phyloP scores from a whole-genome alignment of 2,113 vertebrate genomes.

The Leptobrachium ailaonicum region DNA sequence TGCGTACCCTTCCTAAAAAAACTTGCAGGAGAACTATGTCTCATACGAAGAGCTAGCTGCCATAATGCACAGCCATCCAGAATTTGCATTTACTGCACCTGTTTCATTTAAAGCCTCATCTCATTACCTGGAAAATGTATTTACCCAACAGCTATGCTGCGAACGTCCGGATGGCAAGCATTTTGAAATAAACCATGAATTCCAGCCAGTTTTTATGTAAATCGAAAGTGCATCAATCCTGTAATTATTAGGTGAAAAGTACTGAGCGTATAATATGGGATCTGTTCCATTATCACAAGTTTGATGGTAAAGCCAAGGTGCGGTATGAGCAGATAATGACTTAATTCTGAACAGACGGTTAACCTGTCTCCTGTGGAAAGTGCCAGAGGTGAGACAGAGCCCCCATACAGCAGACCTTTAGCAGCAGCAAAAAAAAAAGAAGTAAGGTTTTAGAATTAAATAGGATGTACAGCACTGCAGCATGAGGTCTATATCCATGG shows the following conservation, averaged over 20 bases:
- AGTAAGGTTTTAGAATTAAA: constrained; percentile 40
- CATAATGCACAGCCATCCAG: background rate
- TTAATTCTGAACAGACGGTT: constrained; percentile 38
- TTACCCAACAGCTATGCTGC: constrained; percentile 14
- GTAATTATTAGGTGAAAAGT: constrained; percentile 39
- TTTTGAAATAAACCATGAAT: constrained; percentile 24
- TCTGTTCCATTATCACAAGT: constrained; percentile 30
- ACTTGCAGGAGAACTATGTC: background rate
- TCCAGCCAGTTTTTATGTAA: constrained; percentile 36
- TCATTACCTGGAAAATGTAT: constrained; percentile 15
- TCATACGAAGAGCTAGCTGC: background rate
- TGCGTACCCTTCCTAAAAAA: background rate
- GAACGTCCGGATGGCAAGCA: constrained; percentile 11
- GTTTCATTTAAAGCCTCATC: constrained; percentile 10
- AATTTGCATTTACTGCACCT: background rate
- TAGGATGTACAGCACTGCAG: constrained; percentile 42
- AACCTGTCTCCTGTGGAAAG: constrained; percentile 36
- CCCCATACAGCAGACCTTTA: constrained; percentile 21
- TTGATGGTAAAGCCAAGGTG: constrained; percentile 24
- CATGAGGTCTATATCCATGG: constrained; percentile 35
- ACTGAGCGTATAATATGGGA: constrained; percentile 34
- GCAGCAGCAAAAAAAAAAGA: constrained; percentile 1
- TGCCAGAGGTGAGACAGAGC: constrained; percentile 33
- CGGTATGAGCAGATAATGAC: constrained; percentile 42
- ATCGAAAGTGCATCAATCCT: constrained; percentile 32